Evolutionary conservation across 2,113 vertebrate species (phyloP), one percentile per base, ranked within the genome.

Genomic region (Marmota flaviventris): DNA sequence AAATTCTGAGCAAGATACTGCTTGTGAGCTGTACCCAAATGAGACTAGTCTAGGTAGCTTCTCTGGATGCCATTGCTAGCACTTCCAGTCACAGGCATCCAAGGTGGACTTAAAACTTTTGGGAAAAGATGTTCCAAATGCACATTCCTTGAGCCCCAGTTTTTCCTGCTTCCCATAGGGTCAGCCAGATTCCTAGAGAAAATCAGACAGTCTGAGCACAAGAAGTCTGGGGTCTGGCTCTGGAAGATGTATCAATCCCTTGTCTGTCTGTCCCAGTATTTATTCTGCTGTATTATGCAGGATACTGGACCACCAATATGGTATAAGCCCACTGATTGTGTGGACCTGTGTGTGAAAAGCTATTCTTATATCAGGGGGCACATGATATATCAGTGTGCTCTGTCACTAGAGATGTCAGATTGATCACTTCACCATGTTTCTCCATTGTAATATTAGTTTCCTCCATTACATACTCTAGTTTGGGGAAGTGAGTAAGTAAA

Each of bases 381-480:
- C 34, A 37, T 58, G 12, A 32, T 22, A 42, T 61, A 72, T 29
- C 24, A 27, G 39, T 25, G 45, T 37, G 20, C 65, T 20, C 81
- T 89, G 32, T 65, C 11, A 39, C 22, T 20, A 29, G 53, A 9
- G 53, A 81, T 25, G 45, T 56, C 65, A 42, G 4, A 4, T 42
- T 63, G 34, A 88, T 53, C 48, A 42, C 24, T 51, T 94, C 25
- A 9, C 75, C 94, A 79, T 75, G 51, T 63, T 87, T 91, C 34
- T 87, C 39, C 8, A 42, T 39, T 48, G 10, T 83, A 29, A 48
- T 25, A 65, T 69, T 83, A 70, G 34, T 87, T 79, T 96, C 45
- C 24, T 12, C 29, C 20, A 27, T 85, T 86, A 53, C 11, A n/a
- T 8, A 27, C 0, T 37, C 48, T 79, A 16, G 37, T 61, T 56